Evolutionary conservation across 30 jellyfish, hydroid and myxozoan genomes (phyloP), one percentile per base, ranked within the genome.

Genomic region (Cassiopea xamachana): DNA sequence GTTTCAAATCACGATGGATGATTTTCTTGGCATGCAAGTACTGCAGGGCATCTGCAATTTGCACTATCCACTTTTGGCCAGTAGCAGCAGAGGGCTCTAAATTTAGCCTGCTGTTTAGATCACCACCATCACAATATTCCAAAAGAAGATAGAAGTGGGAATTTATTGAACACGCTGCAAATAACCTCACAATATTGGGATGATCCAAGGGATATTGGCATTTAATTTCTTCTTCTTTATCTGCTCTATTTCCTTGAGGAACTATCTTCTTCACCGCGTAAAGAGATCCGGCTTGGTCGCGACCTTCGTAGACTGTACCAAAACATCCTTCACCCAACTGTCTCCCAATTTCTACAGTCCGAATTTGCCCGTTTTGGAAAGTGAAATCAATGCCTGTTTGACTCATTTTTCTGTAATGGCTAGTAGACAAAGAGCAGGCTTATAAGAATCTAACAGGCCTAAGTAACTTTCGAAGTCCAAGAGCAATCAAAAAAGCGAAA

Each of bases 71-170:
- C 1, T 86, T 77, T 15, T 61, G 39, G 4, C 79, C 55, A 12
- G 48, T 64, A 62, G 12, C 82, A 12, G 91, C 2, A 8, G 82
- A 49, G 49, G 71, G n/a, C 51, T 45, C 14, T 18, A 48, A 48
- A 4, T 14, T 13, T 1, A 91, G 78, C 60, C 77, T 69, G 4
- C 60, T 73, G 79, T 91, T 84, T 47, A 91, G 79, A 12, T 70
- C 78, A 15, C 97, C 97, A 48, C 87, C 87, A 1, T 47, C 91
- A 80, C 97, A 91, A 58, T 75, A 91, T 45, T 91, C 97, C 93
- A 91, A 60, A 2, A 91, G 93, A 83, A 91, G 68, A 61, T 43
- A 77, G 12, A 81, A 84, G 2, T 27, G 46, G n/a, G 75, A 3
- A 27, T 86, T 82, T 10, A 46, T 39, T 12, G 43, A 76, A 60